Conservation (phyloP, 2,113 vertebrate species). For the Puffinus mauretanicus region DNA sequence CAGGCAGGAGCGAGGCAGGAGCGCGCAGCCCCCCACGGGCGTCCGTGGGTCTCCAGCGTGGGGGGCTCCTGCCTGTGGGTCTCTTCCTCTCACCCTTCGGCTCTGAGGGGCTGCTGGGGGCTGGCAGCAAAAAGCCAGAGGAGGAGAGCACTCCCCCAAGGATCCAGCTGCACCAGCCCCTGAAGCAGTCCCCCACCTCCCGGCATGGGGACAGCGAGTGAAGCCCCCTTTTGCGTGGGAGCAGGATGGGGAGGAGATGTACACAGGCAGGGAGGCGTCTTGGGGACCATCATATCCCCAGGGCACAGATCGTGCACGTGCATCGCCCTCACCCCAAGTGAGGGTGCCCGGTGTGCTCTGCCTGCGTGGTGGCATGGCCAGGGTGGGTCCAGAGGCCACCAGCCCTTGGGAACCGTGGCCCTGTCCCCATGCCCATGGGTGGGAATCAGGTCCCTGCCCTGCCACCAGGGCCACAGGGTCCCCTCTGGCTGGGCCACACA, state of each 20-base stretch:
- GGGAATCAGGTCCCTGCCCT: neutral
- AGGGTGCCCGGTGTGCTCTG: neutral
- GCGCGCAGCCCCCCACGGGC: neutral
- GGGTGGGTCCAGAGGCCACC: neutral
- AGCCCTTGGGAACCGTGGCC: neutral
- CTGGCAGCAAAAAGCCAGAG: neutral
- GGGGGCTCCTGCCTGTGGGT: neutral
- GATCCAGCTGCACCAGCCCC: rapidly evolving
- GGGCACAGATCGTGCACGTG: neutral
- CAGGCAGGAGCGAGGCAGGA: neutral
- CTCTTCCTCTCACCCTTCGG: neutral
- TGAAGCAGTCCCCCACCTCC: rapidly evolving
- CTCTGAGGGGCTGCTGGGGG: neutral
- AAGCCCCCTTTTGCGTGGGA: neutral
- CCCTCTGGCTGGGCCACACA: neutral
- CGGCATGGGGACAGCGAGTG: rapidly evolving
- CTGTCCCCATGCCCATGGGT: neutral
- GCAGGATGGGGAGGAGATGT: neutral
- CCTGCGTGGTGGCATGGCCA: neutral
- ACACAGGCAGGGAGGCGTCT: neutral
- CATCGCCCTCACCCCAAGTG: neutral
- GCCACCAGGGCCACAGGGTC: neutral
- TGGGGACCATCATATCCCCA: neutral
- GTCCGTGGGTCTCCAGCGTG: rapidly evolving
- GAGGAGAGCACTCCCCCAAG: neutral